Conservation (phyloP, 1,140 invertebrate species). For the Ostrea denselamellosa region DNA sequence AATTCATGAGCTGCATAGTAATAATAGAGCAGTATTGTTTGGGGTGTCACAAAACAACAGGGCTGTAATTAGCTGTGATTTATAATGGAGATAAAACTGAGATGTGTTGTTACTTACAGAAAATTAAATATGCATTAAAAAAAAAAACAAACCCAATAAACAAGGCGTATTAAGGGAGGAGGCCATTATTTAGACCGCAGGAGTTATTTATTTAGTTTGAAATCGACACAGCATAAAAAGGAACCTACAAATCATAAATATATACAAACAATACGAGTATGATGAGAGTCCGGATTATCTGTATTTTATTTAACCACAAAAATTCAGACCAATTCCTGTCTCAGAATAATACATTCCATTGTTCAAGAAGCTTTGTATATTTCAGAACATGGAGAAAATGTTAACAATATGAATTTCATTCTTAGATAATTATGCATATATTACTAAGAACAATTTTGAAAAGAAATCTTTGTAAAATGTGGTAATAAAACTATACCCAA, state of each 20-base stretch:
- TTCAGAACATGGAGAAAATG: background rate
- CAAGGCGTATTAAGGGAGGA: background rate
- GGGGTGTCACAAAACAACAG: background rate
- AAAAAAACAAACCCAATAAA: background rate
- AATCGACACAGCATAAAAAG: background rate
- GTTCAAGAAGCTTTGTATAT: background rate
- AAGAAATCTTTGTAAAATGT: background rate
- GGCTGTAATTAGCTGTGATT: background rate
- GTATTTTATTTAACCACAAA: background rate
- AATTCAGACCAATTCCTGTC: background rate
- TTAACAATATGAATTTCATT: conserved; percentile 1
- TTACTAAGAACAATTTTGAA: background rate
- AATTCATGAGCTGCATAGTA: background rate
- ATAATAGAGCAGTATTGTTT: background rate
- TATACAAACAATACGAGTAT: background rate
- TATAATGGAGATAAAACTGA: background rate
- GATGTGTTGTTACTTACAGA: background rate
- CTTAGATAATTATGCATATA: background rate
- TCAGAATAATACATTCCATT: background rate
- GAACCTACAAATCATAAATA: background rate
- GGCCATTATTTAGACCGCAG: background rate
- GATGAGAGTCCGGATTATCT: background rate
- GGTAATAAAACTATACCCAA: background rate
- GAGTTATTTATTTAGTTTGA: background rate
- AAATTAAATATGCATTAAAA: background rate